Evolutionary conservation across 2,113 vertebrate genomes (phyloP), one percentile per base, ranked within the genome.

Genomic region (Chamaea fasciata): DNA sequence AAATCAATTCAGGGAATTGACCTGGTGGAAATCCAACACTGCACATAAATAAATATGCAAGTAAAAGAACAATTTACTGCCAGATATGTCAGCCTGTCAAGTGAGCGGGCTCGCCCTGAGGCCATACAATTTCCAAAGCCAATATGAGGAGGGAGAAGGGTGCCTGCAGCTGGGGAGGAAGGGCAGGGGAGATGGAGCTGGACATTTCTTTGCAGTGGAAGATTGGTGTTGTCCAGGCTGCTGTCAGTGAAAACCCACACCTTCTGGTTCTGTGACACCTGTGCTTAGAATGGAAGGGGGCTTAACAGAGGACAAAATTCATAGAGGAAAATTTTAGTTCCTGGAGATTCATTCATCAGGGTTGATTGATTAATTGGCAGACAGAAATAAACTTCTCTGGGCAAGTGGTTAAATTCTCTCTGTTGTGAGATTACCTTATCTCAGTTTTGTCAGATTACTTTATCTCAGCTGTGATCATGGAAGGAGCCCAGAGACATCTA

Each of bases 1-100:
- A 90, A 88, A 93, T 86, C 76, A 80, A 31, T 94, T 47, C 76
- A 65, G 42, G 77, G 50, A 89, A 95, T 22, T 92, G 86, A 94
- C 68, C 79, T 30, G 70, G 39, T 70, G 68, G 79, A 94, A 97
- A 90, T 62, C 83, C 71, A 90, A 55, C 55, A 70, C 64, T 12
- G 2, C n/a, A n/a, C 27, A 49, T 20, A 77, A 94, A 95, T 67
- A 92, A 94, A 83, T 86, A 91, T n/a, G 59, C 71, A 83, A 92
- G 81, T 77, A 42, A 56, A 69, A 74, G 59, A 83, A 30, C 21
- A 47, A 19, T 77, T 88, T 77, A 3, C 83, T 86, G 63, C 59
- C 59, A 93, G 63, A 47, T 83, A 63, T 35, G 27, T 83, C 88
- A 86, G 41, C 14, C 55, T 88, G 83, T 86, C 88, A 88, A 18